These are phyloP conservation scores for Aptenodytes forsteri DNA, from an alignment of 2,113 vertebrate species.

Conservation along the genomic window DNA sequence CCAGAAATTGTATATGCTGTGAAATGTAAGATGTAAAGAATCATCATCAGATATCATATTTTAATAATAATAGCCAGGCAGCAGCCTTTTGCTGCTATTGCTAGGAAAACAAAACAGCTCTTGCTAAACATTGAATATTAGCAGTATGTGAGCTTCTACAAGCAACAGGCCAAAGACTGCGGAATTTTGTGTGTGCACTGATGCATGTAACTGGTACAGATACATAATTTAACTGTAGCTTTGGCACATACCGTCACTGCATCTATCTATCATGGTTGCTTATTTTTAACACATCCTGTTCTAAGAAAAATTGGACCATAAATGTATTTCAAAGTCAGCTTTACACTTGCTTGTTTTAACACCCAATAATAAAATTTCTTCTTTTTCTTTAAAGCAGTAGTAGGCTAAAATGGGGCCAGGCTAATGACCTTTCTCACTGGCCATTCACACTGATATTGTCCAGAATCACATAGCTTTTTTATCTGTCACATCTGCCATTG, in stretches of 20 bases:
- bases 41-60: background rate
- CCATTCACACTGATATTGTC: background rate
- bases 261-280: background rate
- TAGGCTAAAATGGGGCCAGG: background rate
- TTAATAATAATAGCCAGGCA: background rate
- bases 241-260: background rate
- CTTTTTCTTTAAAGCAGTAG: background rate
- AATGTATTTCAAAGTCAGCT: background rate
- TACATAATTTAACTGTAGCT: background rate
- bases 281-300: background rate
- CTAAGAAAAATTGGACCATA: background rate
- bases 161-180: background rate
- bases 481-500: background rate
- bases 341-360: background rate
- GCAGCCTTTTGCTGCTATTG: background rate
- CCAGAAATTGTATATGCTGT: background rate
- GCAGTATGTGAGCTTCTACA: background rate
- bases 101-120: background rate
- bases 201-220: background rate
- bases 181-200: background rate
- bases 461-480: background rate
- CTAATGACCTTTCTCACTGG: background rate
- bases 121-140: background rate
- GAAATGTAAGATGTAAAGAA: background rate
- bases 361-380: background rate